phyloP scores from a whole-genome alignment of 2,113 vertebrate species.

The Paramormyrops kingsleyae region DNA sequence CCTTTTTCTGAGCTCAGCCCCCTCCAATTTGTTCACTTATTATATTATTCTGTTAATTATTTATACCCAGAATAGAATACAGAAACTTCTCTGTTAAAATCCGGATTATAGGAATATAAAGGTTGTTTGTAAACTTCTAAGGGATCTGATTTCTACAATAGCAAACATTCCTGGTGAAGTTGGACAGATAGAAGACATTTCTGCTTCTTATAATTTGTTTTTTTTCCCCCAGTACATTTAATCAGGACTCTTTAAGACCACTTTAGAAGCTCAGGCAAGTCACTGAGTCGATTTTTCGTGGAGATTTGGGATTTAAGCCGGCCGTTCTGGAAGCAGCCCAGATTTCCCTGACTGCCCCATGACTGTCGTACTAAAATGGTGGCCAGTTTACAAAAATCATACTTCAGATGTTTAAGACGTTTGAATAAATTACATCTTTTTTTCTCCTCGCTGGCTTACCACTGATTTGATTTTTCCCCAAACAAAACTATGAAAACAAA shows the following conservation, averaged over 20 bases:
- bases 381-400: slow-evolving; percentile 12
- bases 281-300: background rate
- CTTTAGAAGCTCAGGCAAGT: background rate
- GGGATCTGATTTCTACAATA: background rate
- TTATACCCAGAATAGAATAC: background rate
- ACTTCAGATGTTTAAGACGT: slow-evolving; percentile 3
- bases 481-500: background rate
- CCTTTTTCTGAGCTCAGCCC: background rate
- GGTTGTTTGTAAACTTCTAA: background rate
- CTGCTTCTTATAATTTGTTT: background rate
- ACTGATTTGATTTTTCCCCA: background rate
- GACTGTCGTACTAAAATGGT: background rate
- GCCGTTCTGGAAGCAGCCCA: slow-evolving; percentile 1
- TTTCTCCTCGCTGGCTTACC: background rate
- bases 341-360: background rate
- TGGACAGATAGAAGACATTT: background rate
- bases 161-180: background rate
- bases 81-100: background rate
- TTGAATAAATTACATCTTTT: background rate
- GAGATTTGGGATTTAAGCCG: background rate
- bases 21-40: background rate
- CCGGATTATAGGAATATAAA: background rate
- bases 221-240: background rate
- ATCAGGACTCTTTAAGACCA: background rate
- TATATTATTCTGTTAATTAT: slow-evolving; percentile 3